Base-by-base conservation (phyloP, 2,113 vertebrate genomes). In the Poeciliopsis turrubarensis region DNA sequence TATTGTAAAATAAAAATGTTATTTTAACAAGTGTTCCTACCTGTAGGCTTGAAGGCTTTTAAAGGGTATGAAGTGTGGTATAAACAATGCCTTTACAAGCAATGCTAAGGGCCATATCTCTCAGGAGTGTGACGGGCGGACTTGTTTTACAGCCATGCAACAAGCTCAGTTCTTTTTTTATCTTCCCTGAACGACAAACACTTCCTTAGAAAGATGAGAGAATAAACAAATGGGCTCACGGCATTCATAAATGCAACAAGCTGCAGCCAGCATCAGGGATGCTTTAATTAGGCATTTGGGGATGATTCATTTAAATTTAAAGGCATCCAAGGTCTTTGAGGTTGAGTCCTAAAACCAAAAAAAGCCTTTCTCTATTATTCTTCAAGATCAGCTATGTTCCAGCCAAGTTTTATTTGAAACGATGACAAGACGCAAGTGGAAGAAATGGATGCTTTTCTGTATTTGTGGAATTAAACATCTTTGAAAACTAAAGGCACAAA, bases 211-310 rank as follows among this genome's bases (percentile, higher is more conserved):
- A 69, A 60, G 78, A 66, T 29, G 60, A 60, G 65, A 69, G 87
- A 67, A 80, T 71, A 81, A 86, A 86, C 80, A 92, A 91, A 92
- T 81, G 63, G 85, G 78, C 66, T 84, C 82, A 73, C 39, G 69
- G 74, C 70, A 86, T 88, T 86, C 77, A 88, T 83, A 87, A 89
- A 88, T 31, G 61, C 61, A 81, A 83, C 77, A 78, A 66, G 67
- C 73, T 65, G 5, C 68, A 60, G 73, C 47, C 60, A 51, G 68
- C 22, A 69, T 81, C 67, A 68, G 12, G 72, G 62, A 80, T 73
- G 60, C 32, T 90, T 87, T 87, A 93, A 92, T 88, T 92, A 88
- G 86, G 73, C 90, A 65, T 82, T 67, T 68, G 86, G 87, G 83
- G 79, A 72, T 63, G 17, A 71, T 74, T 84, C 2, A 70, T 85